A percentile compares a stretch with the other conserved stretches of the same genome.
Conservation (phyloP, 2,113 vertebrate species). For the Halichoerus grypus region DNA sequence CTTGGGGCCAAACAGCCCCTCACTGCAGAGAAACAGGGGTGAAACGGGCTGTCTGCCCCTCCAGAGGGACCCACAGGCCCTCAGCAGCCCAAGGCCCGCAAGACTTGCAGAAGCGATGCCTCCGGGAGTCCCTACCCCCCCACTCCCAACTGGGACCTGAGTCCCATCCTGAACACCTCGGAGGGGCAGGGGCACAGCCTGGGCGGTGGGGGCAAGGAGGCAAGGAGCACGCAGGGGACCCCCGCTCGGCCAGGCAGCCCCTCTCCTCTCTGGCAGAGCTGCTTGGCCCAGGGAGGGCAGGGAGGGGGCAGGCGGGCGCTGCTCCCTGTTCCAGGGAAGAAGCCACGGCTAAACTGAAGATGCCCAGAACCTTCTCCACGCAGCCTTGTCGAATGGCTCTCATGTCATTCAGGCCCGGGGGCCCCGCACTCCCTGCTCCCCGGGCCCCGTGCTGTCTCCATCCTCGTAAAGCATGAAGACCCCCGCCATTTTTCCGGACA, state of each 20-base stretch:
- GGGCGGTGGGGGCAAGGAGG: too few relatives aligned
- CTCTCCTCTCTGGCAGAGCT: neutral
- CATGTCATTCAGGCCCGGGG: neutral
- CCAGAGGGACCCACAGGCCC: too few relatives aligned
- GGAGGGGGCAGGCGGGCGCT: too few relatives aligned
- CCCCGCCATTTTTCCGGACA: neutral
- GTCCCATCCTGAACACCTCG: too few relatives aligned
- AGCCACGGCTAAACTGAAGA: rapidly evolving
- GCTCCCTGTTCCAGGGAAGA: too few relatives aligned
- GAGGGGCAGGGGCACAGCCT: too few relatives aligned
- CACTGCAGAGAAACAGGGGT: too few relatives aligned
- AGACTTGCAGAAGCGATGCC: neutral
- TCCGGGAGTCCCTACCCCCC: too few relatives aligned
- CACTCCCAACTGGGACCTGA: too few relatives aligned
- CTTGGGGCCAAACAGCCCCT: neutral
- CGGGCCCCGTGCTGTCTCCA: neutral
- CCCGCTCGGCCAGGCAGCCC: neutral
- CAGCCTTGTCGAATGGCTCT: neutral
- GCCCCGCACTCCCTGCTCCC: neutral
- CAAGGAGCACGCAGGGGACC: neutral
- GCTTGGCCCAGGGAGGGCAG: neutral
- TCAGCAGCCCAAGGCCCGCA: neutral
- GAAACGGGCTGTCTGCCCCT: neutral
- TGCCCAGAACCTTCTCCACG: neutral
- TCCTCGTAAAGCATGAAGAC: neutral